These are phyloP conservation scores for Atractosteus spatula DNA, from an alignment of 2,113 vertebrate genomes.

Conservation along the genomic window DNA sequence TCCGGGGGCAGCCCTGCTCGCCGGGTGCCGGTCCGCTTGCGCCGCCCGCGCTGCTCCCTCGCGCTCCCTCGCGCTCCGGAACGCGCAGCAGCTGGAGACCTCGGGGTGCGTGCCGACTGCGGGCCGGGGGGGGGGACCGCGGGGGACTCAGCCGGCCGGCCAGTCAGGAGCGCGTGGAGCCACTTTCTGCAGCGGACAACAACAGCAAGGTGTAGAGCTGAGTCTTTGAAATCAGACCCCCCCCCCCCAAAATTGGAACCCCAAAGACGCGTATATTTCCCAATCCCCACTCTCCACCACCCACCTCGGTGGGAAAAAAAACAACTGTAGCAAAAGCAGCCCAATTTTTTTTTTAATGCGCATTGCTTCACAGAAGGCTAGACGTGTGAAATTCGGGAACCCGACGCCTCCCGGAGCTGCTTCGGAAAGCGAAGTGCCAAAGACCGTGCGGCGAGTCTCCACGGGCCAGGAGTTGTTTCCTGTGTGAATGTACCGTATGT, in stretches of 20 bases:
- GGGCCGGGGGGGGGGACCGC: neutral
- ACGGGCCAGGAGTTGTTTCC: too few relatives aligned
- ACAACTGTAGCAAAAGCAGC: too few relatives aligned
- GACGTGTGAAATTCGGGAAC: too few relatives aligned
- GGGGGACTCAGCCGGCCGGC: neutral
- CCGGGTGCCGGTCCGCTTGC: neutral
- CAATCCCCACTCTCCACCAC: too few relatives aligned
- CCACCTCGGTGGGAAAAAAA: too few relatives aligned
- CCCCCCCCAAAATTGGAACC: neutral
- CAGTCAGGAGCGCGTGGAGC: neutral
- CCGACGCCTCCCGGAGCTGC: too few relatives aligned
- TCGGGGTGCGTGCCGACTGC: neutral
- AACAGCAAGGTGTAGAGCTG: neutral
- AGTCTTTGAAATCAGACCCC: neutral
- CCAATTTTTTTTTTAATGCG: too few relatives aligned
- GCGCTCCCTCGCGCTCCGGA: constrained; percentile 4
- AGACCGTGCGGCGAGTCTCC: too few relatives aligned
- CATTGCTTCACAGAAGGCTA: too few relatives aligned
- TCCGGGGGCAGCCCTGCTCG: constrained; percentile 4
- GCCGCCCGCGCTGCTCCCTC: neutral
- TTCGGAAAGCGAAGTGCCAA: too few relatives aligned
- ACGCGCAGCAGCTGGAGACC: constrained; percentile 25
- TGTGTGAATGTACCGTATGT: too few relatives aligned
- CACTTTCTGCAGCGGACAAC: neutral
- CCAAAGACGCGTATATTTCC: neutral